Conservation (phyloP, 2,797 vertebrate species). For the Alosa sapidissima region DNA sequence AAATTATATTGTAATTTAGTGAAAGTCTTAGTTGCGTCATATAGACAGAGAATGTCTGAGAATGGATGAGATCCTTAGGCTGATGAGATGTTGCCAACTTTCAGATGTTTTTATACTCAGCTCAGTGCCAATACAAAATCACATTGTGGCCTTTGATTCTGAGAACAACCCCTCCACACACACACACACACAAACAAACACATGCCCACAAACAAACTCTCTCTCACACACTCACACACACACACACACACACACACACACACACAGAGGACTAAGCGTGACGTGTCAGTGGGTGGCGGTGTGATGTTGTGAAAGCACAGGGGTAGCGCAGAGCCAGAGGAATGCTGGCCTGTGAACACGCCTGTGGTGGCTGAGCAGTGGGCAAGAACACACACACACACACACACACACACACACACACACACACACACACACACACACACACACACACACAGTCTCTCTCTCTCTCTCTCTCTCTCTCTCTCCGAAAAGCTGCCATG, state of each 20-base stretch:
- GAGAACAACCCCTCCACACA: no score
- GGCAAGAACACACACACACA: conserved; percentile 33
- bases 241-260: conserved; percentile 22
- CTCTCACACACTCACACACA: conserved; percentile 11
- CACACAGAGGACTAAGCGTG: not conserved
- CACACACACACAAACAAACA: no score
- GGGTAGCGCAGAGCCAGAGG: conserved; percentile 26
- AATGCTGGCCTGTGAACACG: conserved; percentile 31
- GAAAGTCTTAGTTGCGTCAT: not conserved
- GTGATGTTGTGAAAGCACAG: conserved; percentile 46
- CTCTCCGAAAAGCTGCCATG: not conserved
- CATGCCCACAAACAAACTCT: not conserved
- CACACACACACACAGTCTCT: not conserved
- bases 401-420: no score
- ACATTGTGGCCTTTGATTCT: no score
- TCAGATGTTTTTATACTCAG: not conserved
- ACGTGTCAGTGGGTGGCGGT: conserved; percentile 22
- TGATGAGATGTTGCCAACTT: not conserved
- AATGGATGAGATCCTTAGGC: no score
- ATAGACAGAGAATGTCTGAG: not conserved
- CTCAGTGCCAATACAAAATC: not conserved
- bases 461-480: not conserved
- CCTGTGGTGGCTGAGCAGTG: conserved; percentile 41
- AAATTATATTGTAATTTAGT: not conserved
- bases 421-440: not conserved